Percentiles rank a stretch among this genome's conserved stretches.
These are phyloP conservation scores for Strongylocentrotus purpuratus DNA, from an alignment of 35 echinoderm and acorn worm genomes.

Conservation along the genomic window DNA sequence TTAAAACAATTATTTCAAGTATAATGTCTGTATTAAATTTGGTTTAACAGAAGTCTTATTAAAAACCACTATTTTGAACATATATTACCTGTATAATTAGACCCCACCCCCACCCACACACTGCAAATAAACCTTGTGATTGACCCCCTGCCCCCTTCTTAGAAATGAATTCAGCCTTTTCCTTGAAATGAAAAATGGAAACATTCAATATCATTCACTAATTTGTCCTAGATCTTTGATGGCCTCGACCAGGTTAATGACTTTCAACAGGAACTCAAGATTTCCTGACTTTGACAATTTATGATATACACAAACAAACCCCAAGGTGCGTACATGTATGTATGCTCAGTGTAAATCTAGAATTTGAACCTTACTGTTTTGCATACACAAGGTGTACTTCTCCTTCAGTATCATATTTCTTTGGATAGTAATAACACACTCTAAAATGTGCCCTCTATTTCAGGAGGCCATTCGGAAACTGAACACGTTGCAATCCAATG, in stretches of 20 bases:
- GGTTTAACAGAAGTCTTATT: too few relatives aligned
- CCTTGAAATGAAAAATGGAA: background rate
- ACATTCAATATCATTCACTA: background rate
- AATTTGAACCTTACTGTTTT: background rate
- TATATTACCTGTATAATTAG: too few relatives aligned
- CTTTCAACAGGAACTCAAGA: background rate
- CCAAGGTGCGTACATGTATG: background rate
- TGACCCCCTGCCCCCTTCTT: background rate
- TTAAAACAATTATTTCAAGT: too few relatives aligned
- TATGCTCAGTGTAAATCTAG: background rate
- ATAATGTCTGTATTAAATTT: too few relatives aligned
- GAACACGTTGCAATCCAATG: constrained; percentile 87
- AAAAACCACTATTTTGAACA: too few relatives aligned
- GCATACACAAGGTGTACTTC: background rate
- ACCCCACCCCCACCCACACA: too few relatives aligned
- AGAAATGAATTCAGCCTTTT: background rate
- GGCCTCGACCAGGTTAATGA: background rate
- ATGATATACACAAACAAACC: background rate
- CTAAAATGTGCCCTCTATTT: background rate
- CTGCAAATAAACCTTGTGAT: too few relatives aligned
- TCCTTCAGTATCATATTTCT: background rate
- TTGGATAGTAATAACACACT: background rate
- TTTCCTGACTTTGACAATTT: background rate
- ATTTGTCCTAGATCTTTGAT: background rate
- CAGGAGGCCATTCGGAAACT: constrained; percentile 75